Evolutionary conservation across 2,113 vertebrate genomes (phyloP), one percentile per base, ranked within the genome.

Genomic region (Agapornis roseicollis): DNA sequence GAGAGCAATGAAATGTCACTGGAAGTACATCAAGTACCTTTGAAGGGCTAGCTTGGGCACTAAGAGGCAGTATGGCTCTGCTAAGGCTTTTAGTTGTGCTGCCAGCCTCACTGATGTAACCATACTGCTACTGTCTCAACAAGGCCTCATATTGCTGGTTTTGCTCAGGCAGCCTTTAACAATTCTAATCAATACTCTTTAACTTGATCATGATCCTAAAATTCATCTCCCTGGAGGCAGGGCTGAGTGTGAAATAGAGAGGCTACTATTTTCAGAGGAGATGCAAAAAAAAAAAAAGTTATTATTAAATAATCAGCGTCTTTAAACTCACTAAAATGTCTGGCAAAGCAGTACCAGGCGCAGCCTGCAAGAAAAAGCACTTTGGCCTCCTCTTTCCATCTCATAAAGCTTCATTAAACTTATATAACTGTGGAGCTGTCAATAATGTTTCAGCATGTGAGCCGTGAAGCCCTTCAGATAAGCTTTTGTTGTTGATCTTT

Each of bases 401-500:
- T 93, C 89, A 71, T 69, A 91, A 63, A 69, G 72, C 65, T 96
- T 96, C 94, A 88, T 56, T 93, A 96, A 96, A 91, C 85, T 81
- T 13, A 39, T 44, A 66, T 78, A 97, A 89, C 92, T 91, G 85
- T 49, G 28, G 47, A 72, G 52, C 69, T 81, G 86, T 96, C 97
- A 96, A 25, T 92, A 93, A 95, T 19, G n/a, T 82, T 96, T 89
- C 87, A 90, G 93, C 55, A 46, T 44, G 61, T 71, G 50, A 92
- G 81, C 88, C 49, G 27, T 42, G 82, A 94, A 97, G 82, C 68
- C 94, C 88, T 98, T 96, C 93, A 94, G 93, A 95, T 91, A 85
- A 94, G 90, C 89, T 92, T 97, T 95, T 94, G 85, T 37, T 96
- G 88, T 86, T 97, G 97, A 96, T 96, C 94, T 96, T 94, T 89